A percentile compares a stretch with the other conserved stretches of the same genome.
Evolutionary conservation across 2,113 vertebrate genomes (phyloP).

Genomic region (Oryzias curvinotus): DNA sequence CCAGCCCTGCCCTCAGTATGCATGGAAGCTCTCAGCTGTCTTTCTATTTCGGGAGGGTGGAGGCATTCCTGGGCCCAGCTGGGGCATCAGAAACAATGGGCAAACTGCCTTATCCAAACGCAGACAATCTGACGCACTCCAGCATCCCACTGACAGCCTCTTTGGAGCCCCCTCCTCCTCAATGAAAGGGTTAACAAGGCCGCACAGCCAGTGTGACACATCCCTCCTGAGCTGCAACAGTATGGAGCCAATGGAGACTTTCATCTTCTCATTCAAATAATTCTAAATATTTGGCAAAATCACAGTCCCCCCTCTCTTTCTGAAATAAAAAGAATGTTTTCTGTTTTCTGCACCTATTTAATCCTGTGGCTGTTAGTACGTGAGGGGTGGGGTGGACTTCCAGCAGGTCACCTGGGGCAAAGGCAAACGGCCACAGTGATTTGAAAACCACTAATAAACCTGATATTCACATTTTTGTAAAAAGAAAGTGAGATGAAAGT

Average conservation of each 20-base stretch:
- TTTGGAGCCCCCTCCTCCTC: constrained; percentile 28
- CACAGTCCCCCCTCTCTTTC: too few species aligned
- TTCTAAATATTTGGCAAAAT: too few species aligned
- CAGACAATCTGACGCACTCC: constrained; percentile 77
- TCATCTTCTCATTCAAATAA: too few species aligned
- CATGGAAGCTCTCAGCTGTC: constrained; percentile 75
- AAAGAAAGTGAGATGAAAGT: too few species aligned
- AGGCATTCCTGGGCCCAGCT: constrained; percentile 70
- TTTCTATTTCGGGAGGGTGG: constrained; percentile 75
- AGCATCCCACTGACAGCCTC: constrained; percentile 66
- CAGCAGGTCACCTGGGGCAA: too few species aligned
- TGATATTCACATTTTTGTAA: too few species aligned
- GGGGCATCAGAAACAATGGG: constrained; percentile 74
- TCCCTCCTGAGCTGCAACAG: constrained; percentile 18
- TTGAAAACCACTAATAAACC: too few species aligned
- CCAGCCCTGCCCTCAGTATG: constrained; percentile 65
- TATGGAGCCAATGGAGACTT: background rate
- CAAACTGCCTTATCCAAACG: constrained; percentile 77
- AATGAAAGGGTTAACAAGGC: constrained; percentile 68
- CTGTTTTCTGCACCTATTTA: too few species aligned
- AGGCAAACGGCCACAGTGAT: too few species aligned
- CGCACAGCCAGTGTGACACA: constrained; percentile 21
- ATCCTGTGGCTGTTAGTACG: too few species aligned
- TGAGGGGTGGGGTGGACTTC: too few species aligned
- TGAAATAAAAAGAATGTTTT: too few species aligned